phyloP scores from a whole-genome alignment of 2,888 invertebrate genomes.

The Phasia obesa region DNA sequence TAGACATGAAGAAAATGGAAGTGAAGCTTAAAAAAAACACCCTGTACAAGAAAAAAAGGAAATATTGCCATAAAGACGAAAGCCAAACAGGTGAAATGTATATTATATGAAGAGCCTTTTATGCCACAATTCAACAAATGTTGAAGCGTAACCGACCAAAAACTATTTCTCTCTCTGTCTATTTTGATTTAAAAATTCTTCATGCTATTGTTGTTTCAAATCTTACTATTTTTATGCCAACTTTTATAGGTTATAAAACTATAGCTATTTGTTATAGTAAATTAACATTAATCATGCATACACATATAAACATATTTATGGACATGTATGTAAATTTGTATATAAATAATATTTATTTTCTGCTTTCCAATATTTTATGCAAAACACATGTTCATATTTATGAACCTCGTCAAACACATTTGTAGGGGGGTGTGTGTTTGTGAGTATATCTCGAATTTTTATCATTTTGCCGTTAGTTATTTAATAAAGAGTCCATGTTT shows the following conservation, averaged over 20 bases:
- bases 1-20: too few species aligned
- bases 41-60: too few species aligned
- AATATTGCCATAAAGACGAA: too few species aligned
- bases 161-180: conserved; percentile 15
- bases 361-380: neutral
- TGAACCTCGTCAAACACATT: neutral
- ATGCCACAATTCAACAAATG: conserved; percentile 31
- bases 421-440: too few species aligned
- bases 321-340: neutral
- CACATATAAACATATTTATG: neutral
- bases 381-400: neutral
- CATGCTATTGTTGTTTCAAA: neutral
- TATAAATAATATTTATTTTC: neutral
- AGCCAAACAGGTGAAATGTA: neutral
- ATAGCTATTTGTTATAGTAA: conserved; percentile 20
- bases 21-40: too few species aligned
- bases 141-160: conserved; percentile 27
- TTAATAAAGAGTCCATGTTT: too few species aligned
- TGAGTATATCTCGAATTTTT: neutral
- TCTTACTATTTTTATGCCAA: conserved; percentile 31
- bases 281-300: conserved; percentile 24
- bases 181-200: conserved; percentile 48
- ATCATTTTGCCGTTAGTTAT: neutral
- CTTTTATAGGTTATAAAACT: conserved; percentile 32
- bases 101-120: neutral